These are phyloP conservation scores for Argopecten irradians DNA, from an alignment of 1,140 invertebrate species.

Conservation along the genomic window DNA sequence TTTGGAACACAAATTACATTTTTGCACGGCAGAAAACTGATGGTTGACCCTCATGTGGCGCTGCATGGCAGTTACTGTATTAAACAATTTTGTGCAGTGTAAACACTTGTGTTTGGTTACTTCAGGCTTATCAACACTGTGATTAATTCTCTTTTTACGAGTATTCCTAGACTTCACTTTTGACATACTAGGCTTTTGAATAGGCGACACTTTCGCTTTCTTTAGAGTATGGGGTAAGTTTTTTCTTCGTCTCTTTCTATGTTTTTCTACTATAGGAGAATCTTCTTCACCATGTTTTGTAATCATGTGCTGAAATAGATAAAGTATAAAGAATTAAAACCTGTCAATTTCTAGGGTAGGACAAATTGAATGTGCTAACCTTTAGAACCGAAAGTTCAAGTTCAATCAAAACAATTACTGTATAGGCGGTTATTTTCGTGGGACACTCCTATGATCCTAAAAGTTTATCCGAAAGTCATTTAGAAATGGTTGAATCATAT, in stretches of 20 bases:
- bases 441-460: no score
- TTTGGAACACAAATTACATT: conserved; percentile 90
- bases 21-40: not conserved
- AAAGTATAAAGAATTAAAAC: not conserved
- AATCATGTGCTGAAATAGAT: not conserved
- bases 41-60: not conserved
- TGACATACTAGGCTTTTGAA: conserved; percentile 30
- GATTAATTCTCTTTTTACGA: conserved; percentile 38
- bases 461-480: no score
- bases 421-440: no score
- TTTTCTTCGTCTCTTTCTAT: conserved; percentile 2
- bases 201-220: not conserved
- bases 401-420: no score
- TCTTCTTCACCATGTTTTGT: not conserved
- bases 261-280: not conserved
- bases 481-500: no score
- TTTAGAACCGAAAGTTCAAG: no score
- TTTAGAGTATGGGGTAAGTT: not conserved
- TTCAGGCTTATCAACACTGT: not conserved
- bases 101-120: conserved; percentile 26
- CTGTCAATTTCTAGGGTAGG: no score
- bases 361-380: no score
- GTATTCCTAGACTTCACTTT: conserved; percentile 31
- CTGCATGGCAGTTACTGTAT: conserved; percentile 23
- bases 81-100: not conserved